Evolutionary conservation across 1,140 invertebrate species (phyloP).

Genomic region (Lasaia peninsularis): DNA sequence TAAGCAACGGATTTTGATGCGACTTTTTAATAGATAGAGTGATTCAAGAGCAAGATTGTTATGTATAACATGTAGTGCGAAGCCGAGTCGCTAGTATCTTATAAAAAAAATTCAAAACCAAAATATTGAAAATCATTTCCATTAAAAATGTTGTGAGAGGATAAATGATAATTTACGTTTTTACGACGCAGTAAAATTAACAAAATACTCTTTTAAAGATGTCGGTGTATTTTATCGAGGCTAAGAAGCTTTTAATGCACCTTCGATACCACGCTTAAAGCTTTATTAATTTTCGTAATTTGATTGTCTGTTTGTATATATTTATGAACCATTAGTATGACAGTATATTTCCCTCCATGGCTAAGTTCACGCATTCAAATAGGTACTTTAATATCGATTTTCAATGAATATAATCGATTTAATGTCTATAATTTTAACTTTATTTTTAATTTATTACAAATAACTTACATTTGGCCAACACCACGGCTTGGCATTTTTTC

Average conservation of each 20-base stretch:
- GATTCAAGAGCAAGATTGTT: no score
- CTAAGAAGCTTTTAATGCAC: neutral
- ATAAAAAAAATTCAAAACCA: neutral
- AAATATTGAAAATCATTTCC: neutral
- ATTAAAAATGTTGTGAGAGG: neutral
- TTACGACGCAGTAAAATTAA: conserved; percentile 3
- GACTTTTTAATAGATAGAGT: no score
- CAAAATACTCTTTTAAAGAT: conserved; percentile 6
- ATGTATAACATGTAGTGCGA: no score
- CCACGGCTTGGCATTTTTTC: neutral
- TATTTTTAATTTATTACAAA: neutral
- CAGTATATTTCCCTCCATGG: conserved; percentile 2
- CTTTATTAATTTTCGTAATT: conserved; percentile 7
- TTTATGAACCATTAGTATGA: conserved; percentile 5
- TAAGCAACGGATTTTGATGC: no score
- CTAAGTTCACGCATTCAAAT: conserved; percentile 7
- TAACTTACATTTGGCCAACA: neutral
- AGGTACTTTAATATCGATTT: neutral
- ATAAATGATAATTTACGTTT: neutral
- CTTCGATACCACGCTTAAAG: neutral
- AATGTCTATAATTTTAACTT: conserved; percentile 1
- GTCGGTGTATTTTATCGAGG: conserved; percentile 1
- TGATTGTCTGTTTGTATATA: conserved; percentile 4
- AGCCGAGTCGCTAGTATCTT: no score
- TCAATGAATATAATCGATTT: conserved; percentile 2